Base-by-base conservation (phyloP, 2,797 vertebrate genomes). In the Echiichthys vipera region DNA sequence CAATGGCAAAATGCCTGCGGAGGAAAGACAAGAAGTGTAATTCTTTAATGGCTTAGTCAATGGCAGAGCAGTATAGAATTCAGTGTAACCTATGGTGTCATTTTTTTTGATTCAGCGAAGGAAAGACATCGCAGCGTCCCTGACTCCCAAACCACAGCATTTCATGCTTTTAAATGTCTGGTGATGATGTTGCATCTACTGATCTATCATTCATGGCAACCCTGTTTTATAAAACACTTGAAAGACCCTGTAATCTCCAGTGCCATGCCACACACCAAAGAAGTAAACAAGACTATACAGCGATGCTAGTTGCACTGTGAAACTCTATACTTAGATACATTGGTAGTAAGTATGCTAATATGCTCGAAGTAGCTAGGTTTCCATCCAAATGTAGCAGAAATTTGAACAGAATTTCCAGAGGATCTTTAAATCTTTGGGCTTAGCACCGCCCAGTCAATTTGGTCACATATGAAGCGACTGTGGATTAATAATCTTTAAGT, bases 1-100 rank as follows among this genome's bases (percentile, higher is more conserved):
- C 83, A 75, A 55, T 77, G 78, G 64, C 76, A 79, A 74, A 77
- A 76, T 32, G 70, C 78, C 83, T 67, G 54, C 39, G 25, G 70
- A 74, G 30, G 24, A 74, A 65, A 51, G 61, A 67, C 34, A 46
- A 27, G 54, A 47, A 5, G 53, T 45, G 63, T 49, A 30, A 64
- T 67, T 66, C 36, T 81, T 68, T 61, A 68, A 89, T 34, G 69
- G 59, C 32, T 67, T 27, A 12, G 7, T 71, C 66, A 46, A 40
- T 55, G 37, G 43, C 46, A 40, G 32, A 0, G 20, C 49, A 43
- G 54, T 39, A 13, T 53, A 42, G 22, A 71, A 76, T 55, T 68
- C 15, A 50, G 25, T 37, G 34, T 22, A 20, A 22, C 17, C 7
- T 13, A 13, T 1, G 14, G 27, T 27, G 2, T 39, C 11, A 43